Conservation (phyloP, 1,140 invertebrate genomes). For the Lysiphlebus fabarum region DNA sequence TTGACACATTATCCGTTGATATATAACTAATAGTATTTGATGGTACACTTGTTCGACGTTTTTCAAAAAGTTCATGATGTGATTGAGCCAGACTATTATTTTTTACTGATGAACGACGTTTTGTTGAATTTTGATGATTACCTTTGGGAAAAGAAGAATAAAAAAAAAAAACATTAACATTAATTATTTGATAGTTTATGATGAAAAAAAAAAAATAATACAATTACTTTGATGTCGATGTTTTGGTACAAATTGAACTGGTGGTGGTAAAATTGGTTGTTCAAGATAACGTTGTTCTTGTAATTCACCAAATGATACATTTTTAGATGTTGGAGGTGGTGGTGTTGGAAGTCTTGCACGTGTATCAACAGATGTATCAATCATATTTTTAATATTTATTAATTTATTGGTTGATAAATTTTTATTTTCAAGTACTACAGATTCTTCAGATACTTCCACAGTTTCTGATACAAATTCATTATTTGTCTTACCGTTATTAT, state of each 20-base stretch:
- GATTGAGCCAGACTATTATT: conserved; percentile 44
- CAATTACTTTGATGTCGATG: conserved; percentile 37
- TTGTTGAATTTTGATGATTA: conserved; percentile 37
- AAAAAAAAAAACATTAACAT: neutral
- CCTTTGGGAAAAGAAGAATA: neutral
- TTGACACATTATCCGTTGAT: conserved; percentile 45
- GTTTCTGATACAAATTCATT: conserved; percentile 39
- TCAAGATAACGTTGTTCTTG: conserved; percentile 45
- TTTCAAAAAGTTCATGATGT: conserved; percentile 48
- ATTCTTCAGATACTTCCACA: conserved; percentile 43
- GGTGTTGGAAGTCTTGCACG: conserved; percentile 45
- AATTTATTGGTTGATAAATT: conserved; percentile 34
- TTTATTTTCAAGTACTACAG: conserved; percentile 38
- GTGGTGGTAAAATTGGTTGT: conserved; percentile 46
- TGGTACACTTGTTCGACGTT: conserved; percentile 48
- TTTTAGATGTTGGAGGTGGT: conserved; percentile 45
- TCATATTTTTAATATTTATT: conserved; percentile 18
- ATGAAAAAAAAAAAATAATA: neutral
- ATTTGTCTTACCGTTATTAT: conserved; percentile 31
- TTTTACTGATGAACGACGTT: conserved; percentile 50
- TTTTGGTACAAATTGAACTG: conserved; percentile 48
- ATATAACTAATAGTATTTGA: conserved; percentile 48
- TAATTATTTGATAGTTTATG: neutral
- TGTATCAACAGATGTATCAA: conserved; percentile 30
- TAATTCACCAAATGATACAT: conserved; percentile 52